Percentiles rank a stretch among this genome's conserved stretches.
phyloP scores from a whole-genome alignment of 2,888 invertebrate genomes.

The Coenonympha arcania region DNA sequence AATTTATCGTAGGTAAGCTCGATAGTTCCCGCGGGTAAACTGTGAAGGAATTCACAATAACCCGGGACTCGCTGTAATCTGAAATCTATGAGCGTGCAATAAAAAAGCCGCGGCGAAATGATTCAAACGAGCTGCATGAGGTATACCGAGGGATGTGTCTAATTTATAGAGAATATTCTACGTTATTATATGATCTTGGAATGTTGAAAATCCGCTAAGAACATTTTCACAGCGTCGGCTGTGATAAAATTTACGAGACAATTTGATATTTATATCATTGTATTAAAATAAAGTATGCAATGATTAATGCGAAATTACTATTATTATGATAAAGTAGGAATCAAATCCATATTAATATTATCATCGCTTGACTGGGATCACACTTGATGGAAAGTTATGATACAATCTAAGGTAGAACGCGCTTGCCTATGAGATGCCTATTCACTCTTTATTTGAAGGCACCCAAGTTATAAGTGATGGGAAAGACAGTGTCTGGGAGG shows the following conservation, averaged over 20 bases:
- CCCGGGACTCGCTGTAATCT: slow-evolving; percentile 29
- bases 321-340: too few relatives aligned
- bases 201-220: not conserved
- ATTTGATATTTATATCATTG: too few relatives aligned
- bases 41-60: slow-evolving; percentile 40
- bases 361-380: too few relatives aligned
- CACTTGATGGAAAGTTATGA: too few relatives aligned
- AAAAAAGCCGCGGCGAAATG: slow-evolving; percentile 30
- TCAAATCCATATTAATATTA: too few relatives aligned
- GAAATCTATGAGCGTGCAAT: slow-evolving; percentile 29
- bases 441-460: too few relatives aligned
- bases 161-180: slow-evolving; percentile 5
- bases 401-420: too few relatives aligned
- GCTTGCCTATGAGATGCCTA: too few relatives aligned
- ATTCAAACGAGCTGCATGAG: slow-evolving; percentile 14
- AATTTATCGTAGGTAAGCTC: slow-evolving; percentile 48
- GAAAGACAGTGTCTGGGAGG: too few relatives aligned
- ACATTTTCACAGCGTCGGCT: not conserved
- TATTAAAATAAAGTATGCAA: too few relatives aligned
- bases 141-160: not conserved
- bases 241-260: not conserved
- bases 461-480: too few relatives aligned
- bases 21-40: slow-evolving; percentile 46
- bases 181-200: not conserved
- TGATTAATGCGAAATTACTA: too few relatives aligned